Base-by-base conservation (phyloP, 2,888 invertebrate genomes). In the Philaethria dido region DNA sequence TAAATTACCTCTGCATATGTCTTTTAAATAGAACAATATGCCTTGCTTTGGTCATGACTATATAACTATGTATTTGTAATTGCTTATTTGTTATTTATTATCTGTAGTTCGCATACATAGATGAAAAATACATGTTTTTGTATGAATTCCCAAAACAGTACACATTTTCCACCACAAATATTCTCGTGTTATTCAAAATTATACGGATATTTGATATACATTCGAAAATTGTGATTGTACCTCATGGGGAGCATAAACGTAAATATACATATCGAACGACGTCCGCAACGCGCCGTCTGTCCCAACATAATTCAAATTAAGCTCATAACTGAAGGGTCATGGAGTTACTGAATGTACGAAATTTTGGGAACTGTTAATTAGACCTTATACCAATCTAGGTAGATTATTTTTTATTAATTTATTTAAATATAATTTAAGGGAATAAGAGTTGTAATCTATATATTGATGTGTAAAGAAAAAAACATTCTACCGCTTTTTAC, bases 221-320 rank as follows among this genome's bases (percentile, higher is more conserved):
- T 16, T 45, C 25, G 45, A 18, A 42, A 22, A 63, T 57, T 62
- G 66, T 66, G 44, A 66, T 55, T 48, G 71, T 69, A 62, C 69
- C 52, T 73, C 82, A 59, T 76, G 80, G 55, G 50, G 77, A 82
- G 81, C 75, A 78, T 82, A 79, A 82, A 83, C 80, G 80, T 78
- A 84, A 83, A 83, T 86, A 84, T 86, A 82, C 80, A 78, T 83
- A 83, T 81, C 76, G 82, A 77, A 77, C 78, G 78, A 73, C 62
- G 75, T 67, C 70, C 73, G 75, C 75, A 66, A 50, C 72, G 60
- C 75, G 81, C 78, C 78, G 84, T 81, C 84, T 82, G 83, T 76
- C 80, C 83, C 78, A 77, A 77, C 84, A 87, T 91, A 87, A 91
- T 89, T 91, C 89, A 89, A 89, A 90, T 90, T 89, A 90, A 87